phyloP scores from a whole-genome alignment of 2,797 vertebrate species.

The Oreochromis grahami region DNA sequence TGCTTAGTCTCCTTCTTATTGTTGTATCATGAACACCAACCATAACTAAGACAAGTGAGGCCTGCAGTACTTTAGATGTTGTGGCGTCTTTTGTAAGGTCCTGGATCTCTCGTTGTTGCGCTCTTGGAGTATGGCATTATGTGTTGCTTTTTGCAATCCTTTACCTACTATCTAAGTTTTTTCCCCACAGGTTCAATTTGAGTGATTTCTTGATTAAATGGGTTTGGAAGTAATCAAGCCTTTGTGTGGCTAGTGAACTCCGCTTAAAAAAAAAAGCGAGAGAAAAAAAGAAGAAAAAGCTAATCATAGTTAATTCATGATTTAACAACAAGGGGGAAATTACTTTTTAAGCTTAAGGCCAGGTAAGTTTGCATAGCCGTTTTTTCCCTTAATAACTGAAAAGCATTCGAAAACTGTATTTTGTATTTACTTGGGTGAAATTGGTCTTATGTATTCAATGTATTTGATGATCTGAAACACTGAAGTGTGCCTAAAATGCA shows the following conservation, averaged over 20 bases:
- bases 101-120: neutral
- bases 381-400: neutral
- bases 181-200: neutral
- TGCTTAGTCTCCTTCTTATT: neutral
- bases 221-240: neutral
- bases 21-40: neutral
- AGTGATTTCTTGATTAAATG: neutral
- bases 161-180: neutral
- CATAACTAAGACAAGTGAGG: neutral
- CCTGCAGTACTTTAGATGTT: neutral
- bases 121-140: neutral
- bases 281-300: accelerated
- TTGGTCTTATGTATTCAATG: neutral
- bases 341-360: neutral
- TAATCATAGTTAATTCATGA: neutral
- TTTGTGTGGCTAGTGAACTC: neutral
- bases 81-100: neutral
- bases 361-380: neutral
- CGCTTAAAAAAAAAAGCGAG: accelerated
- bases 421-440: neutral
- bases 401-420: neutral
- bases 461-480: neutral
- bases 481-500: neutral
- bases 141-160: neutral
- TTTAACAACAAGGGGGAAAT: neutral